Conservation (phyloP, 2,113 vertebrate genomes). For the Mastomys natalensis region DNA sequence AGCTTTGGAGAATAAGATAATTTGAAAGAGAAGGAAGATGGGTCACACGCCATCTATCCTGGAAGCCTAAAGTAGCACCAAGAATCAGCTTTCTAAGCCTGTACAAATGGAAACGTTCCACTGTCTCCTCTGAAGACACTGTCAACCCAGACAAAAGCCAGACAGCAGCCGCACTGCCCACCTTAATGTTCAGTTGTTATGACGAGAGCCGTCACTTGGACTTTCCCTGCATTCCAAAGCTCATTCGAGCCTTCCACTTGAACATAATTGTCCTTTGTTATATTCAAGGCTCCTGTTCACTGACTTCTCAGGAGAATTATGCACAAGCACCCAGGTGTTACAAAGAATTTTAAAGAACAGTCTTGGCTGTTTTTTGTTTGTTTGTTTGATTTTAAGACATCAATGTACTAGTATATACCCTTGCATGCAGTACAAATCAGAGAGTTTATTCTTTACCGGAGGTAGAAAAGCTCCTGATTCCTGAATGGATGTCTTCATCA, state of each 20-base stretch:
- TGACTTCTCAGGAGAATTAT: background rate
- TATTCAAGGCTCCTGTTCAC: background rate
- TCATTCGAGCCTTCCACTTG: background rate
- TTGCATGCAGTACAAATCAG: background rate
- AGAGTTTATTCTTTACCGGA: conserved; percentile 76
- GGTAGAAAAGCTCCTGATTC: conserved; percentile 76
- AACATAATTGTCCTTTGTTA: background rate
- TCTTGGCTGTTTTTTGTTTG: background rate
- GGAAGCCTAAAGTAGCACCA: conserved; percentile 12
- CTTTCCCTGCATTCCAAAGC: background rate
- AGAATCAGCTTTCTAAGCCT: background rate
- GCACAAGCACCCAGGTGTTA: background rate
- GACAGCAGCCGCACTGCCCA: background rate
- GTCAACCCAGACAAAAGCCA: background rate
- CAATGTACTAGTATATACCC: background rate
- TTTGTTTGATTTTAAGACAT: background rate
- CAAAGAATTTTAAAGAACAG: conserved; percentile 22
- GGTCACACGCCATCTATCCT: background rate
- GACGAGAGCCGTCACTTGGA: background rate
- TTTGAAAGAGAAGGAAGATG: conserved; percentile 54
- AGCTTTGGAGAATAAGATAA: conserved; percentile 21
- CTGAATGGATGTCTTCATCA: conserved; percentile 82
- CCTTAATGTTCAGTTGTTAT: background rate
- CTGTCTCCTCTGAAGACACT: background rate
- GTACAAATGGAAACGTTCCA: background rate